Evolutionary conservation across 2,113 vertebrate species (phyloP), one percentile per base, ranked within the genome.

Genomic region (Myotis brandtii): DNA sequence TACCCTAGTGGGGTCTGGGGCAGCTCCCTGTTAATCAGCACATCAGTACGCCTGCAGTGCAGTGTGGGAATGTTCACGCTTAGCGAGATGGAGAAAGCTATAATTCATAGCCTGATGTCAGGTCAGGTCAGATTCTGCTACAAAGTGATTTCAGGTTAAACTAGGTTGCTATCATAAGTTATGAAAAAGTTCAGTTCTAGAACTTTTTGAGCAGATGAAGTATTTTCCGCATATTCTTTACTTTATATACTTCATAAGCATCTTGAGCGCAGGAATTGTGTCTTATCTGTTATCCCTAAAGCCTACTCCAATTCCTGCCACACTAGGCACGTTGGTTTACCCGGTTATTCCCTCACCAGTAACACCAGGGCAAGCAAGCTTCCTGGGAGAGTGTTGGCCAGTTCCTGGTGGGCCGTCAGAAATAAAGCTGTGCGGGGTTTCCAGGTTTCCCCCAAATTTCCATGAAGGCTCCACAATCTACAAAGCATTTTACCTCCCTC

Each of bases 81-180:
- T 9, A 70, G 56, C 11, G 5, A 82, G 40, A 50, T 7, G 32
- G 46, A 32, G 16, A 56, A 34, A 81, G 54, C 32, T 59, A 2
- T 21, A 72, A 72, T 23, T 64, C 79, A 32, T 8, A 40, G 50
- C 30, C n/a, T 81, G 75, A 16, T 43, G 14, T 18, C 40, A 66
- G 16, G 8, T 52, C 54, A 77, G 56, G 12, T 56, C 72, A 87
- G 12, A 18, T 50, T 92, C 90, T 82, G 16, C 66, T 37, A 80
- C 14, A 12, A 56, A 82, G 54, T 85, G 48, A 77, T 27, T 93
- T 93, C 79, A 77, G 43, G 10, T 81, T 92, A 77, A 94, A 81
- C 81, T 50, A 34, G 23, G n/a, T 88, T 20, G 21, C 37, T 34
- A 70, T n/a, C 34, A 25, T 16, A 80, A 64, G 9, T 85, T 81